Base-by-base conservation (phyloP, 2,113 vertebrate species). In the Dunckerocampus dactyliophorus region DNA sequence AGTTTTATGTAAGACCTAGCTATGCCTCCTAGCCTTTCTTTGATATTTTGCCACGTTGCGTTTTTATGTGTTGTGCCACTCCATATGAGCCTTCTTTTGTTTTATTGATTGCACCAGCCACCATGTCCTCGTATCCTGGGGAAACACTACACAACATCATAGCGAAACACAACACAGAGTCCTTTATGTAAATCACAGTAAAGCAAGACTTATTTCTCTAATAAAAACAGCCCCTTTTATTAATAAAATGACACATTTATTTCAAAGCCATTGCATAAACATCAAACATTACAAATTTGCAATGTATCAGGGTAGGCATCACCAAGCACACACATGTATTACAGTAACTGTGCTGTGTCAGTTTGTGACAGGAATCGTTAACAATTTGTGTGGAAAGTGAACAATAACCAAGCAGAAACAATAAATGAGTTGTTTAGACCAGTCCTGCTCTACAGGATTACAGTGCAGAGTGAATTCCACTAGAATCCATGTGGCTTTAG, bases 401-500 rank as follows among this genome's bases (percentile, higher is more conserved):
- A 82, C 54, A 71, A 62, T 51, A 55, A 69, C 67, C 34, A 75
- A 58, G 47, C 61, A 45, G 59, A 72, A 72, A 77, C 58, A 82
- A 67, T 47, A 73, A 68, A 75, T 54, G 59, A 70, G 67, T 82
- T 85, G 81, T 83, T 85, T 74, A 84, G 85, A 84, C 88, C 80
- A 60, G 62, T 75, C 82, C 77, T n/a, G 68, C 65, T 75, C 70
- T 74, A 84, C 64, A 69, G 72, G 76, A 90, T 88, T 91, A 90
- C 83, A 88, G 87, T 87, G 89, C 77, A 85, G 91, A 84, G 88
- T 71, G 73, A 79, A 85, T 84, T 92, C 91, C 91, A 91, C 89
- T 88, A 85, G 90, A 91, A 92, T 92, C 91, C 91, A 87, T 89
- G 86, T 88, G 90, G 89, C 87, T 92, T 92, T 90, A 85, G 89